These are phyloP conservation scores for Mugil cephalus DNA, from an alignment of 2,113 vertebrate genomes.

Conservation along the genomic window DNA sequence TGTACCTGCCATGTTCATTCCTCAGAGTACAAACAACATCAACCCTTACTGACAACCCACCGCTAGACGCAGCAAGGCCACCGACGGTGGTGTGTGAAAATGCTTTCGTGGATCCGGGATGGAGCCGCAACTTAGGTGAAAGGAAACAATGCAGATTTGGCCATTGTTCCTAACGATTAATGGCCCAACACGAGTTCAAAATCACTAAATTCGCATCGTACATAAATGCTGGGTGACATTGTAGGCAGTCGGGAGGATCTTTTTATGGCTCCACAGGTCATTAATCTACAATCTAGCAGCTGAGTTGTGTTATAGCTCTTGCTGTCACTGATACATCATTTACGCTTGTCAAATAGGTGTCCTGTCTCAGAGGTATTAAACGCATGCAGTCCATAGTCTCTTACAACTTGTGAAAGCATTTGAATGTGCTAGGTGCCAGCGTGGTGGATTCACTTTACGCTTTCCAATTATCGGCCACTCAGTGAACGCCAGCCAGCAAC, in stretches of 20 bases:
- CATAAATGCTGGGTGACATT: slow-evolving; percentile 24
- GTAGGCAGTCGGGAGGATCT: slow-evolving; percentile 20
- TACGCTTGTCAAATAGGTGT: slow-evolving; percentile 13
- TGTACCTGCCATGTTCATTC: not conserved
- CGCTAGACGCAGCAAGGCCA: not conserved
- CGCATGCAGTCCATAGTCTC: slow-evolving; percentile 18
- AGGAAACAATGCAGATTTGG: not conserved
- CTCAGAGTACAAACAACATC: not conserved
- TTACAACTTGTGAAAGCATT: slow-evolving; percentile 3
- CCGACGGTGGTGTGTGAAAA: not conserved
- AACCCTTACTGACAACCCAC: not conserved
- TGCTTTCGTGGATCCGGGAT: not conserved
- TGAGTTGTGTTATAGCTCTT: slow-evolving; percentile 30
- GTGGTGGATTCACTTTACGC: slow-evolving; percentile 33
- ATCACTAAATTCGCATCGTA: not conserved
- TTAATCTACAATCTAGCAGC: slow-evolving; percentile 39
- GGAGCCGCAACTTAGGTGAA: not conserved
- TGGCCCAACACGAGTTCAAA: not conserved
- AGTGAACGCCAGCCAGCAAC: slow-evolving; percentile 48
- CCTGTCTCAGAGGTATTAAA: slow-evolving; percentile 38
- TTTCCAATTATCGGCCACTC: slow-evolving; percentile 60
- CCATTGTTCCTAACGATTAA: not conserved
- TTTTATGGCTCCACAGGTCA: slow-evolving; percentile 34
- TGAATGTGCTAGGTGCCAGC: slow-evolving; percentile 13
- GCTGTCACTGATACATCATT: slow-evolving; percentile 41